Evolutionary conservation across 2,888 invertebrate species (phyloP), one percentile per base, ranked within the genome.

Genomic region (Chelonus formosanus): DNA sequence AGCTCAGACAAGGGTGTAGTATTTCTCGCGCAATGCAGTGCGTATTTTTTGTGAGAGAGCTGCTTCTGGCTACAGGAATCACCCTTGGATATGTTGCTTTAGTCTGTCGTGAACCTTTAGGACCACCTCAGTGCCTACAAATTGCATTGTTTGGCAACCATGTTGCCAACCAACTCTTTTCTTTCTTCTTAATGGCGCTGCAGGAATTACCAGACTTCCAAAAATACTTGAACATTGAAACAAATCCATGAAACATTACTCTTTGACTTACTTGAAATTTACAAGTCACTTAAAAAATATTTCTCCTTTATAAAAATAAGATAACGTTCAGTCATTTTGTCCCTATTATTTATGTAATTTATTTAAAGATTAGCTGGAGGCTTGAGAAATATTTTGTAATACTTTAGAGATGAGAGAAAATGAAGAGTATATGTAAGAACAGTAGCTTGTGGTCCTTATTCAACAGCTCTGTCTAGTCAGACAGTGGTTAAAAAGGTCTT

Each of bases 131-230:
- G 36, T 63, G 70, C 71, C 76, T 77, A 80, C 80, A 80, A 79
- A 80, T 80, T 80, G 78, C 80, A 80, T 80, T 79, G 78, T 80
- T 80, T 74, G 72, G 34, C 48, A 55, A 47, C 69, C 67, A 67
- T 65, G 70, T 44, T 53, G 35, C 55, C 52, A 44, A 55, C 54
- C 36, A 32, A 45, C 43, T 10, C 50, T 35, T 8, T n/a, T 60
- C 4, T 36, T 36, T n/a, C 43, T n/a, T 34, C n/a, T 53, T 52
- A 56, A 54, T 35, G 20, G 54, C 55, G 7, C 35, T 10, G 54
- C 47, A 35, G 44, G 3, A 56, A 56, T 47, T 34, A 20, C 10
- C 47, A 5, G 43, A 34, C 7, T 40, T 36, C 47, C 34, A 48
- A 8, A 57, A 45, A 45, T 48, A 44, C 44, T 45, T 58, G 40